Evolutionary conservation across 2,888 invertebrate genomes (phyloP).

Genomic region (Micropterix aruncella): DNA sequence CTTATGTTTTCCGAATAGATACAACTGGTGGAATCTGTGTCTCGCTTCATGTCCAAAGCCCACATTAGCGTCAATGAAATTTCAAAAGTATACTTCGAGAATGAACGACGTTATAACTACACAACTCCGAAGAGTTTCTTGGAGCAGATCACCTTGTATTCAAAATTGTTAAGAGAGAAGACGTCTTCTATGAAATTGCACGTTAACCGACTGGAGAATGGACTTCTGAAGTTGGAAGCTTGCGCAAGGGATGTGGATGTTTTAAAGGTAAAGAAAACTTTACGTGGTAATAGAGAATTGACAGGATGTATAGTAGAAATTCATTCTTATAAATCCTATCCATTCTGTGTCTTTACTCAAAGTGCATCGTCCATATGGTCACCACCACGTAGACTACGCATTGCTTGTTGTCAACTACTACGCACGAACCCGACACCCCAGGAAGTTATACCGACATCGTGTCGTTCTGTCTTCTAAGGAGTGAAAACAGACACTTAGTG

Average conservation of each 20-base stretch:
- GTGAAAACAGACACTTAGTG: too few relatives aligned
- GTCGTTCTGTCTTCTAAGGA: too few relatives aligned
- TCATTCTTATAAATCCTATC: too few relatives aligned
- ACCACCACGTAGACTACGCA: too few relatives aligned
- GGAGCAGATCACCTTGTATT: constrained; percentile 77
- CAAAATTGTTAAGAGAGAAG: constrained; percentile 55
- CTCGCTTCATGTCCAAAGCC: constrained; percentile 81
- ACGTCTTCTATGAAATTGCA: constrained; percentile 55
- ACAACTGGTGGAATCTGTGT: constrained; percentile 47
- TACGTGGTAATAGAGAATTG: too few relatives aligned
- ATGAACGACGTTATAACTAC: constrained; percentile 86
- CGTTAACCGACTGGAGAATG: constrained; percentile 71
- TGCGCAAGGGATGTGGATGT: constrained; percentile 79
- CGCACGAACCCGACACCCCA: too few relatives aligned
- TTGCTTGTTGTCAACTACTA: too few relatives aligned
- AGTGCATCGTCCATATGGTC: too few relatives aligned
- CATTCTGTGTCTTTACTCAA: too few relatives aligned
- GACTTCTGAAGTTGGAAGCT: constrained; percentile 72
- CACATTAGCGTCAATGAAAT: constrained; percentile 80
- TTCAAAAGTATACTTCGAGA: constrained; percentile 64
- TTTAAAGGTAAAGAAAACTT: constrained; percentile 69
- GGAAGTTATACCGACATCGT: too few relatives aligned
- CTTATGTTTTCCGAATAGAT: too few relatives aligned
- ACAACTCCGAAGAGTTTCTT: constrained; percentile 94
- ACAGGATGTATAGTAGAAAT: too few relatives aligned